Conservation (phyloP, 2,797 vertebrate genomes). For the Cossypha dichroa region DNA sequence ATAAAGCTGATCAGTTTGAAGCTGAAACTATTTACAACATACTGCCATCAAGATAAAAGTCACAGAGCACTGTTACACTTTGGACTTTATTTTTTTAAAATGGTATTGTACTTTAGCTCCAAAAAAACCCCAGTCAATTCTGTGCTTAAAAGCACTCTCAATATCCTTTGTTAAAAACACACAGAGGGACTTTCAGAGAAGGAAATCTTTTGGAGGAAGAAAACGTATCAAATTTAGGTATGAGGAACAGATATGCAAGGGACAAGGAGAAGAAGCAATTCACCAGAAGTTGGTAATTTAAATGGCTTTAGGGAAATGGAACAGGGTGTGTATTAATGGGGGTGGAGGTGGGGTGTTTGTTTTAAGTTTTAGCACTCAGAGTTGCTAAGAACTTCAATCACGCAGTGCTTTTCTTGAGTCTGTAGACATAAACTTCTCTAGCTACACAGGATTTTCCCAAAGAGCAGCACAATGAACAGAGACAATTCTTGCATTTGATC, state of each 20-base stretch:
- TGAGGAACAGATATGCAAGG: not conserved
- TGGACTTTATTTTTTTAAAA: slow-evolving; percentile 51
- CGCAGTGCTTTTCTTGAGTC: not conserved
- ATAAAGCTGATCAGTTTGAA: slow-evolving; percentile 72
- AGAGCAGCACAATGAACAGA: not conserved
- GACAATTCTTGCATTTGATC: not conserved
- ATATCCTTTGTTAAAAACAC: slow-evolving; percentile 20
- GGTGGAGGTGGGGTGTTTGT: not conserved
- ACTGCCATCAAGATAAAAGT: slow-evolving; percentile 72
- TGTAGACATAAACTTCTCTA: not conserved
- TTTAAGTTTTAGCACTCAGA: slow-evolving; percentile 21
- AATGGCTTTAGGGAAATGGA: slow-evolving; percentile 22
- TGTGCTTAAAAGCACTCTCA: not conserved
- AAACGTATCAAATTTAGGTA: not conserved
- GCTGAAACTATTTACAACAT: slow-evolving; percentile 61
- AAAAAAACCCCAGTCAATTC: slow-evolving; percentile 45
- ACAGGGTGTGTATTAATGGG: slow-evolving; percentile 6
- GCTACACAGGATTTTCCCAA: not conserved
- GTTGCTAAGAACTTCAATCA: slow-evolving; percentile 27
- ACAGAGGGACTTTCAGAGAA: not conserved
- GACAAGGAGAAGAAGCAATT: not conserved
- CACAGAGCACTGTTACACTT: slow-evolving; percentile 64
- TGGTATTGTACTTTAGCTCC: slow-evolving; percentile 61
- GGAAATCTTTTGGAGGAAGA: not conserved
- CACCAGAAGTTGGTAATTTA: not conserved